Conservation (phyloP, 1,140 invertebrate species). For the Lepidurus couesii region DNA sequence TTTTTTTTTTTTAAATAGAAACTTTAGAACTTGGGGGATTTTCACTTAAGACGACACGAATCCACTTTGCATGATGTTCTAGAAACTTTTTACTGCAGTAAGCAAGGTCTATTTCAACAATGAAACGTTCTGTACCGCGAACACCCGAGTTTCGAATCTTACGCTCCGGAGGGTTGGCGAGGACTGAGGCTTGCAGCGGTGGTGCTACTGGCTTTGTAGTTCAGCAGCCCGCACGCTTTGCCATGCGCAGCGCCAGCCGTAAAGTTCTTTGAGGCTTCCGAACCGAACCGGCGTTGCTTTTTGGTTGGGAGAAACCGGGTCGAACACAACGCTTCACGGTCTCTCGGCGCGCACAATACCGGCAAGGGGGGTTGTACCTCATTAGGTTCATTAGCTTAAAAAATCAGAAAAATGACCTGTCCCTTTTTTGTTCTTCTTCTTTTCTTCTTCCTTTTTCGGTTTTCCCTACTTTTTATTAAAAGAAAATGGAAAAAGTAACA, state of each 20-base stretch:
- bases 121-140: background rate
- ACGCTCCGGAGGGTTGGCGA: background rate
- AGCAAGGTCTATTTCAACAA: background rate
- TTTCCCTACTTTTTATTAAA: background rate
- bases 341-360: background rate
- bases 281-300: background rate
- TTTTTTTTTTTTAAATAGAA: background rate
- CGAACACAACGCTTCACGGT: background rate
- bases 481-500: background rate
- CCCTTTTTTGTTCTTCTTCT: no score
- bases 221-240: background rate
- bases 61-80: no score
- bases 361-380: constrained; percentile 5
- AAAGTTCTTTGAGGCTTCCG: background rate
- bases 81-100: no score
- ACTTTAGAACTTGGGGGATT: background rate
- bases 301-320: no score
- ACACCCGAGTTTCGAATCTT: background rate
- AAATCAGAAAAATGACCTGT: constrained; percentile 5
- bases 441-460: background rate
- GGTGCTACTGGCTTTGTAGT: background rate
- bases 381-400: constrained; percentile 11
- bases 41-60: no score
- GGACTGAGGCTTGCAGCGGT: background rate
- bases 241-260: background rate